Base-by-base conservation (phyloP, 1,140 invertebrate species). In the Oedothorax gibbosus region DNA sequence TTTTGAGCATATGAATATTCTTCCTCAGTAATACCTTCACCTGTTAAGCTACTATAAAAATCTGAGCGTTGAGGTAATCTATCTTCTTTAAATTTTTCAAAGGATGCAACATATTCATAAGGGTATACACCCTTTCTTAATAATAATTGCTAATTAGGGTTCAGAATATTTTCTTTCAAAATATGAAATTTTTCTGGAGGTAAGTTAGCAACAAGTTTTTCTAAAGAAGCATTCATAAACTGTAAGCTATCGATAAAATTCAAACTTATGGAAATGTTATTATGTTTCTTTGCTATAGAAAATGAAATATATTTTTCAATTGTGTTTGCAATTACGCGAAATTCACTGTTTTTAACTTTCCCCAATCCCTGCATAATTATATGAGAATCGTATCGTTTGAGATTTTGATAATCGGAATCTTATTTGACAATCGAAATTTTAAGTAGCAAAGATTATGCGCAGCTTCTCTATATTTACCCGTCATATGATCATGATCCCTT, bases 381-480 rank as follows among this genome's bases (percentile, higher is more conserved):
- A 79, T 79, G 77, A 21, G 15, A 10, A 20, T 68, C 12, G 10
- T 68, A 79, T 20, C 68, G 50, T 18, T 68, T 66, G 8, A 79
- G 49, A 68, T 79, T 79, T 2, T 79, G 77, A 79, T 8, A n/a
- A 79, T 51, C 10, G 64, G 77, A 2, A 79, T 79, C 8, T 20
- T 14, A n/a, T 68, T 66, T 7, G 14, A 21, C 9, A 68, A 4
- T 54, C 35, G 8, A 18, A 20, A 79, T 14, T 79, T 66, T 21
- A 79, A 53, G 10, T 79, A 66, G 65, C 77, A 68, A 12, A 9
- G 9, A 53, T 51, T 68, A 20, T 68, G 50, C 10, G 35, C 10
- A 53, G 50, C 62, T 51, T 60, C 62, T 12, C 77, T 14, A 53
- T 79, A 79, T 54, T 54, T 7, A 10, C 77, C 77, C 7, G 77